Conservation (phyloP, 2,113 vertebrate genomes). For the Grantiella picta region DNA sequence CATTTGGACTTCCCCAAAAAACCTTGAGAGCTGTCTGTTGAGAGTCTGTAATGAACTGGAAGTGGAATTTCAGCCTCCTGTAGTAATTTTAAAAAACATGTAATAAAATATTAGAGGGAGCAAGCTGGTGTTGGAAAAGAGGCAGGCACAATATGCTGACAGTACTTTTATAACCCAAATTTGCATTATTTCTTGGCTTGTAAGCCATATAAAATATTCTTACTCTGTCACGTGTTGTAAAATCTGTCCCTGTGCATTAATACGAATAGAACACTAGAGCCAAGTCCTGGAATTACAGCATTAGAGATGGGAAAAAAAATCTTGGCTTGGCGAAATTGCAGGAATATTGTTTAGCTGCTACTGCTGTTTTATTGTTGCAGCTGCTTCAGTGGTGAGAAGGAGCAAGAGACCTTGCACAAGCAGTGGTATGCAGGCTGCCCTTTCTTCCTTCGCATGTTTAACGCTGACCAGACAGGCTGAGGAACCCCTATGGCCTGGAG, state of each 20-base stretch:
- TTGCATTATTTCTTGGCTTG: conserved; percentile 42
- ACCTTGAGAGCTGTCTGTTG: not conserved
- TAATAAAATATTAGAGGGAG: not conserved
- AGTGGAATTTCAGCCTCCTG: not conserved
- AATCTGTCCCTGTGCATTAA: not conserved
- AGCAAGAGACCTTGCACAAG: not conserved
- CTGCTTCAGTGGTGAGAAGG: not conserved
- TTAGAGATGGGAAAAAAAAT: not conserved
- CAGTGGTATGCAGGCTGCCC: accelerated
- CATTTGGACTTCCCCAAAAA: not conserved
- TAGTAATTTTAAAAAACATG: not conserved
- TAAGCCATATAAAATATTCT: not conserved
- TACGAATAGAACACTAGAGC: not conserved
- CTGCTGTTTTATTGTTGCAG: not conserved
- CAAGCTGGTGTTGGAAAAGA: not conserved
- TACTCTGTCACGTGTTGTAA: not conserved
- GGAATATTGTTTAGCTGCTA: not conserved
- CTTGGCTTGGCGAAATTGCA: not conserved
- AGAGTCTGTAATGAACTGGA: not conserved
- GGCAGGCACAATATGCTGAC: not conserved
- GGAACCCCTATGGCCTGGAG: not conserved
- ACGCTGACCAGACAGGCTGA: not conserved
- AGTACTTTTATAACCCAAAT: conserved; percentile 2
- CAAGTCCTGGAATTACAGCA: not conserved
- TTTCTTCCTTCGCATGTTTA: not conserved